Evolutionary conservation across 2,113 vertebrate species (phyloP), one percentile per base, ranked within the genome.

Genomic region (Cryptotis parvus): DNA sequence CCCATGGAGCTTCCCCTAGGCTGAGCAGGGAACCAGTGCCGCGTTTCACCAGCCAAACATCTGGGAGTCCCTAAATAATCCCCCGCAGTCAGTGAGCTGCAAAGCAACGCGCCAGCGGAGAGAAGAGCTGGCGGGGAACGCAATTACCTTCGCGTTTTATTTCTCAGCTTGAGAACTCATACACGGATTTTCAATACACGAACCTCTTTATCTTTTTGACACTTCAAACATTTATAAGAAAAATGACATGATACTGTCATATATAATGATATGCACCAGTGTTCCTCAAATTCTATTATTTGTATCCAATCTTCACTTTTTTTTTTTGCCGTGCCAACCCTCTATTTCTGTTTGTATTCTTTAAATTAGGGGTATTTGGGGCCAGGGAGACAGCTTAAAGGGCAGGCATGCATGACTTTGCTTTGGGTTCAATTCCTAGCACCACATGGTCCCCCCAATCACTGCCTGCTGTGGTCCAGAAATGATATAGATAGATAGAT

Each of bases 81-180:
- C 16, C 55, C 55, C 2, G 20, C 9, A 26, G 63, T 20, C 63
- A 6, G 78, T 3, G 41, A 84, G 3, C 14, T 33, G 20, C 26
- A 9, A 6, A 75, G 58, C 76, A 24, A 61, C 4, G 6, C 12
- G 35, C 3, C 9, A 2, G 31, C 35, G 33, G 16, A 27, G 12
- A 9, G 4, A 10, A 2, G 6, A 2, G 0, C 37, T 6, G 24
- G 5, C 12, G 5, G 18, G 69, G 26, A 27, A 6, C 9, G 55
- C 37, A 49, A 20, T 43, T 27, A 9, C 26, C 26, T 37, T 79
- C 26, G 7, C 4, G 33, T 61, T 29, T 69, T 26, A 29, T 39
- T 84, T 76, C 68, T 82, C 55, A 37, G 2, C n/a, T 73, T 39
- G 35, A 61, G 33, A 37, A 66, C 4, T 52, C 24, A 11, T 39